Conservation (phyloP, 2,888 invertebrate genomes). For the Caenorhabditis sp. region DNA sequence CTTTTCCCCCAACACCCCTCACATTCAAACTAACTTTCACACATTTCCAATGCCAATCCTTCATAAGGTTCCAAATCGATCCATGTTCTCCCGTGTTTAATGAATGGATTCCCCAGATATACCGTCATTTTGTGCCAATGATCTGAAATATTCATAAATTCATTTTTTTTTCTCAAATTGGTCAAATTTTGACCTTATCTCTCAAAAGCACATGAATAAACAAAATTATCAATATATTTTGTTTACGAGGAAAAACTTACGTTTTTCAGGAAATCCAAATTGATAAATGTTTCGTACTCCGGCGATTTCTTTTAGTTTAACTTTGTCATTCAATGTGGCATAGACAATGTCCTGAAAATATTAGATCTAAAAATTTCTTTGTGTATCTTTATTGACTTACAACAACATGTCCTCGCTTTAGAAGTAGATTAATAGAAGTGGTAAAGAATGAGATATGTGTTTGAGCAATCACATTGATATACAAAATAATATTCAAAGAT, state of each 20-base stretch:
- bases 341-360: conserved; percentile 20
- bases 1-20: no score
- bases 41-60: conserved; percentile 17
- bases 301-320: conserved; percentile 8
- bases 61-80: conserved; percentile 23
- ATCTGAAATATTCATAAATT: conserved; percentile 6
- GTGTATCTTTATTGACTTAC: conserved; percentile 2
- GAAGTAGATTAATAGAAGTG: conserved; percentile 16
- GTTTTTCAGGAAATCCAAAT: conserved; percentile 9
- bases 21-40: conserved; percentile 21
- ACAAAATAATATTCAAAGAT: conserved; percentile 21
- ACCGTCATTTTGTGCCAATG: conserved; percentile 17
- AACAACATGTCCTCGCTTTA: conserved; percentile 24
- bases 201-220: no score
- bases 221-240: no score
- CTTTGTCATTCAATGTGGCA: conserved; percentile 18
- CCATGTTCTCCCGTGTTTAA: conserved; percentile 11
- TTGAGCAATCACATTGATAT: conserved; percentile 29
- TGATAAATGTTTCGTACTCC: conserved; percentile 9
- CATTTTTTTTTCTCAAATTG: not conserved
- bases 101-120: conserved; percentile 20
- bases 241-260: not conserved
- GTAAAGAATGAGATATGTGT: conserved; percentile 35
- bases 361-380: not conserved
- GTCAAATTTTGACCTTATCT: not conserved